These are phyloP conservation scores for Sinelater perroti DNA, from an alignment of 2,888 invertebrate species.

Conservation along the genomic window DNA sequence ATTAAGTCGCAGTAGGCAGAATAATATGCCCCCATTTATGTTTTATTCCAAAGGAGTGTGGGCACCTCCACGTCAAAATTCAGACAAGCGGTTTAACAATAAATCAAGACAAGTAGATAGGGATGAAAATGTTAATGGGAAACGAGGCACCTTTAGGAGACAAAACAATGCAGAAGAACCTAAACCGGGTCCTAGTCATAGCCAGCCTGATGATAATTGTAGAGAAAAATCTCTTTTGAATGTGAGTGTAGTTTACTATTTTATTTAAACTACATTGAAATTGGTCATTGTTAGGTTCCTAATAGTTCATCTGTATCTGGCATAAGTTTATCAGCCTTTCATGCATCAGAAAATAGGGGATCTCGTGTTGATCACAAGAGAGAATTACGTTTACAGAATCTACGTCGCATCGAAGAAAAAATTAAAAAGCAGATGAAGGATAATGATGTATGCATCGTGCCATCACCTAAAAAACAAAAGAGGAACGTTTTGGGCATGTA, in stretches of 20 bases:
- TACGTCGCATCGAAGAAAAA: constrained; percentile 69
- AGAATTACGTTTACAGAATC: constrained; percentile 70
- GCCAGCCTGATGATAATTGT: constrained; percentile 11
- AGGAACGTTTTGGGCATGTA: constrained; percentile 80
- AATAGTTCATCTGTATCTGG: constrained; percentile 42
- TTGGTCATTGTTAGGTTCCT: constrained; percentile 2
- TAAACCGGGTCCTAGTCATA: constrained; percentile 35
- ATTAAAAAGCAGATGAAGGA: constrained; percentile 38
- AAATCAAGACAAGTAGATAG: constrained; percentile 65
- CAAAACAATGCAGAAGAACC: constrained; percentile 46
- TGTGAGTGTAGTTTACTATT: constrained; percentile 15
- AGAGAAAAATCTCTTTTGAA: constrained; percentile 10
- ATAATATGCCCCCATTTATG: constrained; percentile 65
- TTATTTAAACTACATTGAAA: constrained; percentile 1
- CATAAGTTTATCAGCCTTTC: constrained; percentile 69
- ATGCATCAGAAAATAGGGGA: constrained; percentile 29
- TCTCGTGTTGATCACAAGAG: constrained; percentile 59
- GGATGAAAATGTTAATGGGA: constrained; percentile 79
- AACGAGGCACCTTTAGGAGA: constrained; percentile 65
- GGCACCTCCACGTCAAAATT: constrained; percentile 61
- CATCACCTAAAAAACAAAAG: constrained; percentile 66
- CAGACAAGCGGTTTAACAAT: constrained; percentile 51
- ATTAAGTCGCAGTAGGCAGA: constrained; percentile 70
- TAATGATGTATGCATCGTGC: constrained; percentile 27
- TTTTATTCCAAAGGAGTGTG: constrained; percentile 65